These are phyloP conservation scores for Crax fasciolata DNA, from an alignment of 2,797 vertebrate genomes.

Conservation along the genomic window DNA sequence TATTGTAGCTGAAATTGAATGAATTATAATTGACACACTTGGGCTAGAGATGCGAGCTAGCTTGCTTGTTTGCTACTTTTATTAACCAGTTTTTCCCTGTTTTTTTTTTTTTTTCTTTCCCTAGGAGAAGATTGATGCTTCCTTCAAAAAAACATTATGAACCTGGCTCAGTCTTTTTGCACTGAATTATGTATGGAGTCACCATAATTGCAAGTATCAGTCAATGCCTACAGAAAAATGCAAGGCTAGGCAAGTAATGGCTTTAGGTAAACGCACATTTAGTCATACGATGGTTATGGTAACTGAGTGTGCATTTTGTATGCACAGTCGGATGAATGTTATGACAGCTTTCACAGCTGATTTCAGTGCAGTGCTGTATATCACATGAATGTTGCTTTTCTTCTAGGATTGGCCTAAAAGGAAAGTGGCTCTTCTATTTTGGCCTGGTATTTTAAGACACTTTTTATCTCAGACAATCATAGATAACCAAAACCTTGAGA, in stretches of 20 bases:
- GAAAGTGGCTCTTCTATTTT: not conserved
- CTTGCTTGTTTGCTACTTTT: constrained; percentile 29
- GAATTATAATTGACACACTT: not conserved
- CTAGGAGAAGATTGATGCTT: constrained; percentile 55
- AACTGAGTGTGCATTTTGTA: constrained; percentile 42
- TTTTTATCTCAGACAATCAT: not conserved
- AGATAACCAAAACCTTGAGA: not conserved
- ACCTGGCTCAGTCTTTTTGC: not conserved
- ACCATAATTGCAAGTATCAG: constrained; percentile 42
- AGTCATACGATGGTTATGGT: not conserved
- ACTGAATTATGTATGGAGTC: constrained; percentile 63
- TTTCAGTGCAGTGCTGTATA: not conserved
- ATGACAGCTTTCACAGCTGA: constrained; percentile 48
- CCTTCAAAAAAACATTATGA: not conserved
- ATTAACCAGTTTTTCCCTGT: constrained; percentile 8
- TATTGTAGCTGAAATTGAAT: not conserved
- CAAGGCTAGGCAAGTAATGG: constrained; percentile 4
- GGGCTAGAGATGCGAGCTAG: not conserved
- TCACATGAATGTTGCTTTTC: not conserved
- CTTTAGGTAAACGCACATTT: constrained; percentile 60
- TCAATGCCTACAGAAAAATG: constrained; percentile 55
- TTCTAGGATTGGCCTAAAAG: not conserved
- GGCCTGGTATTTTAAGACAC: not conserved
- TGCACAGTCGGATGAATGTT: constrained; percentile 10
- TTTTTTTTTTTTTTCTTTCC: constrained; percentile 9